These are phyloP conservation scores for Drosophila tristis DNA, from an alignment of 1,140 invertebrate genomes.

Conservation along the genomic window DNA sequence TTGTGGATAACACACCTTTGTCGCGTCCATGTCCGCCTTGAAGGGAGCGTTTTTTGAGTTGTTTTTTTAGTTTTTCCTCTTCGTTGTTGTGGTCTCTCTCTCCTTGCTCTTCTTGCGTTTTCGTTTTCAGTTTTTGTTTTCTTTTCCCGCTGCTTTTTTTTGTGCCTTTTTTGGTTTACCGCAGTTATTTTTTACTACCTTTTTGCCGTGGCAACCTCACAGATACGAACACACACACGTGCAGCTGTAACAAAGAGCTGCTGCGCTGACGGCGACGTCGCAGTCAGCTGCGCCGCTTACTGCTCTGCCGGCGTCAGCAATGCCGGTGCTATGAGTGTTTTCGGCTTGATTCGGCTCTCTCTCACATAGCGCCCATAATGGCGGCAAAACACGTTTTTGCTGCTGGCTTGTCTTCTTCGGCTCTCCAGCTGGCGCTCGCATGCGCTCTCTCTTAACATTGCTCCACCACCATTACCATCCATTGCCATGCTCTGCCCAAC, in stretches of 20 bases:
- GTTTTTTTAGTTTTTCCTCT: too few species aligned
- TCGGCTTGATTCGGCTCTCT: slow-evolving; percentile 9
- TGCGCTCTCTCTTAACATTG: slow-evolving; percentile 58
- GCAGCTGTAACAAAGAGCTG: slow-evolving; percentile 46
- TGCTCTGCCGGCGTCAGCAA: slow-evolving; percentile 25
- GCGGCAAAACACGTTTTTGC: slow-evolving; percentile 79
- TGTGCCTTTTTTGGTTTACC: slow-evolving; percentile 82
- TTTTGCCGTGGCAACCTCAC: slow-evolving; percentile 72
- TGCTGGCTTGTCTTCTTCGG: slow-evolving; percentile 62
- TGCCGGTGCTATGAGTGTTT: slow-evolving; percentile 40
- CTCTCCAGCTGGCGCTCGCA: slow-evolving; percentile 70
- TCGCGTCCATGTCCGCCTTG: slow-evolving; percentile 10
- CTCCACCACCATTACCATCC: slow-evolving; percentile 39
- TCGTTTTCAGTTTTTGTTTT: slow-evolving; percentile 67
- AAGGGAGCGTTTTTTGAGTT: slow-evolving; percentile 2
- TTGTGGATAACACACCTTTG: too few species aligned
- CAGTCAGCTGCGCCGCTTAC: slow-evolving; percentile 39
- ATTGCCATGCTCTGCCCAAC: too few species aligned
- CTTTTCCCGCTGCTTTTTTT: slow-evolving; percentile 70
- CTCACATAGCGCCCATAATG: slow-evolving; percentile 51
- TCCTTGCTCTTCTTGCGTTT: slow-evolving; percentile 44
- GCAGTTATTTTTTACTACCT: slow-evolving; percentile 83
- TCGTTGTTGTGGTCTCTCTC: slow-evolving; percentile 32
- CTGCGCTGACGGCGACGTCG: slow-evolving; percentile 28
- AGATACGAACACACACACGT: slow-evolving; percentile 32